A percentile compares a stretch with the other conserved stretches of the same genome.
Evolutionary conservation across 35 echinoderm and acorn worm species (phyloP).

Genomic region (Holothuria glaberrima): DNA sequence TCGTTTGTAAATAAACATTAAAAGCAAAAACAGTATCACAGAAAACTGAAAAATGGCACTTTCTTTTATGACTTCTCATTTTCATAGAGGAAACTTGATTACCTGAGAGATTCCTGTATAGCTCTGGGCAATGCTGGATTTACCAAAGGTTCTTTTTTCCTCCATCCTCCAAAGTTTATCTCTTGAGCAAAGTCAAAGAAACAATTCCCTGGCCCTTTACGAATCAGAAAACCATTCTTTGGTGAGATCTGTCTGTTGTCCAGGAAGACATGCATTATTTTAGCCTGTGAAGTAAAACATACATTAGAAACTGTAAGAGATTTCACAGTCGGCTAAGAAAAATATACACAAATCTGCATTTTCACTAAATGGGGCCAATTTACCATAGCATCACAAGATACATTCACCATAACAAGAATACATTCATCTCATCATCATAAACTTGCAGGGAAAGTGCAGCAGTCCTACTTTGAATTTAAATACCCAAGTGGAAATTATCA

Average conservation of each 20-base stretch:
- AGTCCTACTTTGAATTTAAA: too few relatives aligned
- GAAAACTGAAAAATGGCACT: too few relatives aligned
- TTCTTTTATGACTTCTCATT: too few relatives aligned
- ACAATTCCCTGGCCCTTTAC: constrained; percentile 81
- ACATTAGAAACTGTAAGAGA: not conserved
- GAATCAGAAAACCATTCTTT: constrained; percentile 78
- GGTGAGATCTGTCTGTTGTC: constrained; percentile 80
- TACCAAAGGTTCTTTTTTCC: constrained; percentile 17
- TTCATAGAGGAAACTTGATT: not conserved
- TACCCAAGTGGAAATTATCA: too few relatives aligned
- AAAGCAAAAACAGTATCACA: too few relatives aligned
- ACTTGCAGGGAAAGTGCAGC: too few relatives aligned
- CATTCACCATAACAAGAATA: too few relatives aligned
- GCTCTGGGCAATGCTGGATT: constrained; percentile 31
- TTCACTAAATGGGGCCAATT: too few relatives aligned
- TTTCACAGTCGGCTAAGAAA: not conserved
- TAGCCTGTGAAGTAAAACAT: constrained; percentile 63
- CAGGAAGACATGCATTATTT: constrained; percentile 86
- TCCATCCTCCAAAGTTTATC: constrained; percentile 68
- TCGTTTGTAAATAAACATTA: too few relatives aligned
- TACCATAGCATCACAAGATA: too few relatives aligned
- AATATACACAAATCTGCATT: not conserved
- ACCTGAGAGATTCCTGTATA: constrained; percentile 78
- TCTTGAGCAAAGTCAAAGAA: constrained; percentile 97
- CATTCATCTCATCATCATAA: too few relatives aligned